These are phyloP conservation scores for Pseudomyrmex gracilis DNA, from an alignment of 1,140 invertebrate species.

Conservation along the genomic window DNA sequence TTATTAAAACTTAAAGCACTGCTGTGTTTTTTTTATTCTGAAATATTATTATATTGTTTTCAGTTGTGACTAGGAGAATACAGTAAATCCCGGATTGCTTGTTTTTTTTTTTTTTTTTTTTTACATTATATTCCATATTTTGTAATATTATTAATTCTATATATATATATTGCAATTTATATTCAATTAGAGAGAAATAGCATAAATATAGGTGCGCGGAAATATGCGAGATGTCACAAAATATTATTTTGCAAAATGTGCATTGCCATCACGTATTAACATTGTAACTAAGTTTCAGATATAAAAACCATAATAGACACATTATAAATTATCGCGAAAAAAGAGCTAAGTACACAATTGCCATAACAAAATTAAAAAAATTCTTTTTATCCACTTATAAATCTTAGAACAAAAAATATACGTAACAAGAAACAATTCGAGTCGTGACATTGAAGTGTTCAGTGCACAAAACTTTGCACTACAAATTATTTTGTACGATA, in stretches of 20 bases:
- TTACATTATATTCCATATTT: too few relatives aligned
- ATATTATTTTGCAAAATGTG: conserved; percentile 20
- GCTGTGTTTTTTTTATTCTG: too few relatives aligned
- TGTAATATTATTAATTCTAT: neutral
- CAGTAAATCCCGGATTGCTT: too few relatives aligned
- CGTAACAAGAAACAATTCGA: too few relatives aligned
- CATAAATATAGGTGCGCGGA: neutral
- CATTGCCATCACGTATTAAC: neutral
- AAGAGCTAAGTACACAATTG: conserved; percentile 27
- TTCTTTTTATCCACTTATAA: too few relatives aligned
- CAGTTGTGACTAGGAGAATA: too few relatives aligned
- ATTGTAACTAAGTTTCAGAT: conserved; percentile 39
- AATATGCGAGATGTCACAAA: neutral
- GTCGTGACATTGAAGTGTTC: neutral
- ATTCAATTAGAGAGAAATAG: neutral
- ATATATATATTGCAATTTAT: conserved; percentile 7
- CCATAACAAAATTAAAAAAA: neutral
- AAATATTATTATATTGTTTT: too few relatives aligned
- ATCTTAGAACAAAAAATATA: too few relatives aligned
- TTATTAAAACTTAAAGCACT: too few relatives aligned
- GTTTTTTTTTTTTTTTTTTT: too few relatives aligned
- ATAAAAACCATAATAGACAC: conserved; percentile 47
- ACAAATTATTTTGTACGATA: conserved; percentile 24
- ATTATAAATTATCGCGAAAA: neutral
- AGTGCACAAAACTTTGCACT: conserved; percentile 23